A percentile compares a stretch with the other conserved stretches of the same genome.
These are phyloP conservation scores for Carcina quercana DNA, from an alignment of 2,888 invertebrate species.

Conservation along the genomic window DNA sequence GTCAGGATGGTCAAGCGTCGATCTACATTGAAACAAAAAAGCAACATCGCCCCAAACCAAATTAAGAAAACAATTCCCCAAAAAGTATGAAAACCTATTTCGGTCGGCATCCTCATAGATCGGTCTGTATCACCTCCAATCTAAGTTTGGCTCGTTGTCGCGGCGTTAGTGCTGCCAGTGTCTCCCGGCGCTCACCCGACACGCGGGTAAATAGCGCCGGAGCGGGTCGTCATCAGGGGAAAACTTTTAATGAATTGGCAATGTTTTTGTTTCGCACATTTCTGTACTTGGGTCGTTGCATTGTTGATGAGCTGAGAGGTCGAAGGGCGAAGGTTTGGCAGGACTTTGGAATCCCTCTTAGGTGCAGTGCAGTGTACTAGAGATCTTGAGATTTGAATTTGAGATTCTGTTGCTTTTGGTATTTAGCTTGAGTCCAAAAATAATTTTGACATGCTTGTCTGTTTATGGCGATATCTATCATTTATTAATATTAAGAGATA, in stretches of 20 bases:
- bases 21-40: too few relatives aligned
- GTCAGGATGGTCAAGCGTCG: too few relatives aligned
- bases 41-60: conserved; percentile 1
- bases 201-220: conserved; percentile 37
- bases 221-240: conserved; percentile 31
- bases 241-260: conserved; percentile 63
- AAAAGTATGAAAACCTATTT: conserved; percentile 8
- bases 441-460: too few relatives aligned
- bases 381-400: too few relatives aligned
- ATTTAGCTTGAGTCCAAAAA: too few relatives aligned
- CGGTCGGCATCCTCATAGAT: conserved; percentile 30
- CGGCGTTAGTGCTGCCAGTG: conserved; percentile 44
- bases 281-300: conserved; percentile 15
- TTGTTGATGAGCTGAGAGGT: conserved; percentile 16
- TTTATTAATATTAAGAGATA: too few relatives aligned
- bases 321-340: too few relatives aligned
- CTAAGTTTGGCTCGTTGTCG: conserved; percentile 61
- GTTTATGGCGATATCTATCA: too few relatives aligned
- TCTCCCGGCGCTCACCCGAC: conserved; percentile 27
- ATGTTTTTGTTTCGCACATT: conserved; percentile 28
- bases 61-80: conserved; percentile 3
- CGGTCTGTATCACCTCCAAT: conserved; percentile 41
- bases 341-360: too few relatives aligned
- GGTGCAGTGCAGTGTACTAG: too few relatives aligned
- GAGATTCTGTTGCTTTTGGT: too few relatives aligned